Conservation (phyloP, 2,888 invertebrate species). For the Macrophya alboannulata region DNA sequence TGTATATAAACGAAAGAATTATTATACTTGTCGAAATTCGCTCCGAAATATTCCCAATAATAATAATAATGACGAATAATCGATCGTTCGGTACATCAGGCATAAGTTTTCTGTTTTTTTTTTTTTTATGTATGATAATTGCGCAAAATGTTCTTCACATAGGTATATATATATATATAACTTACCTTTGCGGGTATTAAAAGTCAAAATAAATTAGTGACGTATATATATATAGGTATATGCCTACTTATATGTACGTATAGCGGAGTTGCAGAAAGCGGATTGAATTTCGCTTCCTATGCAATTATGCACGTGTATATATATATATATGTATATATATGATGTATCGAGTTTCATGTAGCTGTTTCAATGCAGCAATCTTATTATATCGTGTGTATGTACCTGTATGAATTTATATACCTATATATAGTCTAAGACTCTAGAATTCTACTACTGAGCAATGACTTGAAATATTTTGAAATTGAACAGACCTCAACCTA, state of each 20-base stretch:
- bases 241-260: neutral
- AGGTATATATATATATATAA: too few species aligned
- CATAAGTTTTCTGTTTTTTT: neutral
- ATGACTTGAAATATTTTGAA: too few species aligned
- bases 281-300: slow-evolving; percentile 32
- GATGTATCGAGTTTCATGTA: neutral
- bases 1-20: too few species aligned
- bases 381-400: too few species aligned
- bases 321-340: neutral
- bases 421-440: too few species aligned
- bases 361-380: neutral
- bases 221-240: neutral
- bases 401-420: too few species aligned
- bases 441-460: too few species aligned
- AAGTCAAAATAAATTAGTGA: neutral
- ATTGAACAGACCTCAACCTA: too few species aligned
- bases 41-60: neutral
- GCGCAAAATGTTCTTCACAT: neutral
- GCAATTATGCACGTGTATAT: slow-evolving; percentile 4
- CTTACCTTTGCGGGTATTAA: neutral
- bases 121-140: neutral
- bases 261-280: too few species aligned
- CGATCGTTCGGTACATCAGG: neutral
- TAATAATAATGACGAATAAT: neutral
- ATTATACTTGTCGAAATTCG: too few species aligned